Conservation (phyloP, 37 sponge, comb jelly and placozoan genomes). For the Spongilla lacustris region DNA sequence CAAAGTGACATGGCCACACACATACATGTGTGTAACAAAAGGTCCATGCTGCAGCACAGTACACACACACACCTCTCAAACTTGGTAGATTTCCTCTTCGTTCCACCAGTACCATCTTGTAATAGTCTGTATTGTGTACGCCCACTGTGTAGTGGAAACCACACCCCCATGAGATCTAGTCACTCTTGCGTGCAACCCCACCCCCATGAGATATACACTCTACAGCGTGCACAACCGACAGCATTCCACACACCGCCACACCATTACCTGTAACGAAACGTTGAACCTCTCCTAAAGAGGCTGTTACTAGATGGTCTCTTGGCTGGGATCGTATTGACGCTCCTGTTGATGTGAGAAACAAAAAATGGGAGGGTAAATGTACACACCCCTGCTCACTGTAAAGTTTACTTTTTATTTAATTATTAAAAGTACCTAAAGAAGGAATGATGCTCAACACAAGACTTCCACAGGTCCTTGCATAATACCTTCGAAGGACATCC, state of each 20-base stretch:
- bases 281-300: slow-evolving; percentile 81
- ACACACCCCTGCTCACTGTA: slow-evolving; percentile 48
- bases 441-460: slow-evolving; percentile 89
- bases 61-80: slow-evolving; percentile 39
- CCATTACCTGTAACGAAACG: slow-evolving; percentile 72
- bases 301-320: slow-evolving; percentile 43
- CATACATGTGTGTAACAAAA: background rate
- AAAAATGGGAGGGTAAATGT: too few species aligned
- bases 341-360: slow-evolving; percentile 14
- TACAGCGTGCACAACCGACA: background rate
- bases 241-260: too few species aligned
- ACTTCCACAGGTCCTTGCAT: slow-evolving; percentile 91
- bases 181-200: too few species aligned
- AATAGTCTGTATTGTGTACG: slow-evolving; percentile 78
- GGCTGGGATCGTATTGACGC: slow-evolving; percentile 28
- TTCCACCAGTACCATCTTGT: slow-evolving; percentile 55
- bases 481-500: slow-evolving; percentile 50
- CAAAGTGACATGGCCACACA: background rate
- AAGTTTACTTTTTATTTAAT: background rate
- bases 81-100: slow-evolving; percentile 16
- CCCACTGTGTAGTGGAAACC: too few species aligned
- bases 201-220: too few species aligned
- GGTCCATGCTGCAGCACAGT: too few species aligned
- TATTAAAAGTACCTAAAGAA: slow-evolving; percentile 77
- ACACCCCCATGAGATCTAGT: too few species aligned